Base-by-base conservation (phyloP, 1,140 invertebrate species). In the Hermetia illucens region DNA sequence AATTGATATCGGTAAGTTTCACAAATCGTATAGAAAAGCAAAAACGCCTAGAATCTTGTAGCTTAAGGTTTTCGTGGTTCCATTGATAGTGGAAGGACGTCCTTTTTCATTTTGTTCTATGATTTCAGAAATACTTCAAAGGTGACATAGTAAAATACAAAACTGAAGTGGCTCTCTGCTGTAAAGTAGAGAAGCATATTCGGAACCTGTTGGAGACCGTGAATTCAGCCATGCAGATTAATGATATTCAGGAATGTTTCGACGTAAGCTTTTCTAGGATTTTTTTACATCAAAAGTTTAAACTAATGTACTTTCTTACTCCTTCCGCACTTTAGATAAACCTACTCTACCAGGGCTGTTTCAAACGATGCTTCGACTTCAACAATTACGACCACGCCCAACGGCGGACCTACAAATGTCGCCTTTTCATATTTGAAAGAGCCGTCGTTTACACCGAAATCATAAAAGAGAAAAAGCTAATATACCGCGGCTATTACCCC, bases 371-470 rank as follows among this genome's bases (percentile, higher is more conserved):
- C 2, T 53, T 45, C 43, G 50, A 60, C 33, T 61, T 60, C 25
- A 44, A 56, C 19, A 45, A 58, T 15, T 24, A 35, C 27, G 58
- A 60, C 36, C 43, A 50, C 22, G 52, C 46, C 21, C 27, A 44
- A 1, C 54, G 54, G 34, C 50, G 57, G 4, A 50, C 34, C 31
- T 60, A 56, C 36, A 45, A 49, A 5, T 49, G 40, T 36, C 59
- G 58, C 35, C 55, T 55, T 0, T 60, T 60, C n/a, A 56, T 60
- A 5, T 60, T 60, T 32, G 58, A 59, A 36, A 60, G 56, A 39
- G 59, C 53, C 42, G 50, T 60, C 9, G 55, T 59, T n/a, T 60
- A 58, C 15, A 56, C 58, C n/a, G 58, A 60, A 44, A 56, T 55
- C 17, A 56, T 24, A 6, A 22, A 56, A 30, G 53, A 52, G 20